A percentile compares a stretch with the other conserved stretches of the same genome.
Evolutionary conservation across 30 jellyfish, hydroid and myxozoan species (phyloP).

Genomic region (Rhopilema esculentum): DNA sequence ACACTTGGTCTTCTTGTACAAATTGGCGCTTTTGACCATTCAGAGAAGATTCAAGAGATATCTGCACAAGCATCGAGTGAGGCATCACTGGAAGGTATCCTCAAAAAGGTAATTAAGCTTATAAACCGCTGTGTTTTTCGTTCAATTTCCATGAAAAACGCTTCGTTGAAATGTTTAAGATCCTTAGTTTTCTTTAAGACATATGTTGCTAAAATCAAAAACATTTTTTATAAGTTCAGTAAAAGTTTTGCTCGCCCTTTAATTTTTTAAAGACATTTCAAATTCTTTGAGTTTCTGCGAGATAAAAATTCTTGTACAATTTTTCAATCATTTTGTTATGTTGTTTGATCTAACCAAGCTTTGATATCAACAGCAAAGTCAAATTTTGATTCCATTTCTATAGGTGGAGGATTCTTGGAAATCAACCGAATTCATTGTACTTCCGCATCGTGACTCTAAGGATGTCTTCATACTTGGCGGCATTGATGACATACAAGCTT

Average conservation of each 20-base stretch:
- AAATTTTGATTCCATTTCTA: too few species aligned
- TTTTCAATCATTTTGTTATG: too few species aligned
- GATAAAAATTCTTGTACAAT: too few species aligned
- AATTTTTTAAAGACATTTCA: too few species aligned
- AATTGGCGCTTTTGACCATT: constrained; percentile 91
- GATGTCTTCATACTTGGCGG: constrained; percentile 99
- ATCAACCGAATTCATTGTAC: constrained; percentile 92
- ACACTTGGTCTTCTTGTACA: constrained; percentile 86
- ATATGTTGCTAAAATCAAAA: too few species aligned
- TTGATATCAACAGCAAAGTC: too few species aligned
- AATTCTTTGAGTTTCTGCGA: too few species aligned
- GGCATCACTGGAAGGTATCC: constrained; percentile 94
- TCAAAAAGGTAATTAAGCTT: constrained; percentile 78
- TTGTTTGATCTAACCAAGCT: too few species aligned
- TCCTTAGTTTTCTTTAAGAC: too few species aligned
- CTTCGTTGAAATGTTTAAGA: background rate
- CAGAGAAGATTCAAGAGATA: constrained; percentile 92
- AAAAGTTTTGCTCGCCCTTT: too few species aligned
- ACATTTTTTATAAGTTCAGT: too few species aligned
- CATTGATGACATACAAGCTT: constrained; percentile 95
- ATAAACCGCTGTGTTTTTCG: too few species aligned
- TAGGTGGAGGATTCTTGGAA: constrained; percentile 99
- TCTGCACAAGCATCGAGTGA: constrained; percentile 99
- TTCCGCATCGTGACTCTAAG: constrained; percentile 95
- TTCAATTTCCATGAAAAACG: background rate